Evolutionary conservation across 2,797 vertebrate genomes (phyloP).

Genomic region (Bovichtus diacanthus): DNA sequence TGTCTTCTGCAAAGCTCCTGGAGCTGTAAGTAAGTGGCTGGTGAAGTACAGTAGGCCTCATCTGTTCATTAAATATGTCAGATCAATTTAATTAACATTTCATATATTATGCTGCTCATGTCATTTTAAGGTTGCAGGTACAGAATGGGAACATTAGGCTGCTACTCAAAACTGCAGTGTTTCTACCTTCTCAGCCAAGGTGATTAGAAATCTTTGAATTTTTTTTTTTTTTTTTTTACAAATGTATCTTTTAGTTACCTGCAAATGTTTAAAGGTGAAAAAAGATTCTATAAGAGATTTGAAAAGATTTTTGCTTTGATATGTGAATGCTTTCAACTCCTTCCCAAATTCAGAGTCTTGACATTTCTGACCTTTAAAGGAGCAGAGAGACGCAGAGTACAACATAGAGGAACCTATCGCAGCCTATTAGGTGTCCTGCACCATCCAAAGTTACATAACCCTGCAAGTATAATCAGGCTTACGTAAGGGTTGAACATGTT

Average conservation of each 20-base stretch:
- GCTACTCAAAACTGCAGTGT: background rate
- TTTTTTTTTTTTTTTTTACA: background rate
- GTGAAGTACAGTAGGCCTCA: background rate
- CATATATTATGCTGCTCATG: background rate
- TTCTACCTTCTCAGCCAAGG: background rate
- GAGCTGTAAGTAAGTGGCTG: conserved; percentile 9
- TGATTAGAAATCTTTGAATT: background rate
- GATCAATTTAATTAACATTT: background rate
- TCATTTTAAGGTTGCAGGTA: background rate
- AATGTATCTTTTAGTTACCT: too few relatives aligned
- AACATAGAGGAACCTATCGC: background rate
- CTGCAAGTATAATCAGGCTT: background rate
- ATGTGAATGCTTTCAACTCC: background rate
- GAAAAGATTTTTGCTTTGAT: background rate
- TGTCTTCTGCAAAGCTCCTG: conserved; percentile 25
- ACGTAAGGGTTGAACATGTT: background rate
- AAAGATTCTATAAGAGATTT: background rate
- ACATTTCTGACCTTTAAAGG: background rate
- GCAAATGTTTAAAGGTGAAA: background rate
- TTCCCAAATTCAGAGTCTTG: background rate
- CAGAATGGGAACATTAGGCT: background rate
- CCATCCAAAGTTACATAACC: background rate
- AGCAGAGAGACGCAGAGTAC: background rate
- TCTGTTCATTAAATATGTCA: background rate
- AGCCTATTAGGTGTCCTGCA: background rate